Evolutionary conservation across 2,113 vertebrate genomes (phyloP), one percentile per base, ranked within the genome.

Genomic region (Entosphenus tridentatus): DNA sequence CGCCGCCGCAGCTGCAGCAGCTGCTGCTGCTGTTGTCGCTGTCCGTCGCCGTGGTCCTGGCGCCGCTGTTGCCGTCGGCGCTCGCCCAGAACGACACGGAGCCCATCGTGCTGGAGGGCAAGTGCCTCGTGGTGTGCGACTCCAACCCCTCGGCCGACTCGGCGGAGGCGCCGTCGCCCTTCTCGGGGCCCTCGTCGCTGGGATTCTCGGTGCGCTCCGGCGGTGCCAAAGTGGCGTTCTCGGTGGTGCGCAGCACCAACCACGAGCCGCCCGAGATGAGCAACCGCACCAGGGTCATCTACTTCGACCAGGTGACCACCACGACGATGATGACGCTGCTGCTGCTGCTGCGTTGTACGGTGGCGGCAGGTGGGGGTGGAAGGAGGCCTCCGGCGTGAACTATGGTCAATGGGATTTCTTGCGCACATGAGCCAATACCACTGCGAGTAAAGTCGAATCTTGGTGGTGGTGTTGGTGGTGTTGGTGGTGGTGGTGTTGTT

Each of bases 241-340:
- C 92, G 12, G 92, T 89, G 72, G 88, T 88, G 21, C 84, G 92
- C 73, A 88, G 86, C 71, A 92, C 88, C 75, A 92, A 92, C 78
- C 88, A 92, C n/a, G 88, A 92, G 71, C 87, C 88, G 2, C 90
- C 88, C n/a, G 88, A 92, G 75, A 92, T 92, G 88, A 92, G 87
- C 83, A 92, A 91, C 82, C 89, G 89, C 73, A 95, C 92, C 75
- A 97, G 90, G 88, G 96, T 89, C 77, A 97, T 97, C 84, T 97
- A 97, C 77, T 97, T 97, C 79, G 92, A 96, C 81, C 92, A 97
- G 89, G 92, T 97, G 78, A 83, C 81, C 71, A 71, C 69, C 1
- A 4, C 6, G 39, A 39, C 21, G 3, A 21, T 21, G 18, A 18
- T 18, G 18, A 18, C n/a, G n/a, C n/a, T 39, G 21, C 3, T 5